Base-by-base conservation (phyloP, 2,797 vertebrate genomes). In the Moxostoma hubbsi region DNA sequence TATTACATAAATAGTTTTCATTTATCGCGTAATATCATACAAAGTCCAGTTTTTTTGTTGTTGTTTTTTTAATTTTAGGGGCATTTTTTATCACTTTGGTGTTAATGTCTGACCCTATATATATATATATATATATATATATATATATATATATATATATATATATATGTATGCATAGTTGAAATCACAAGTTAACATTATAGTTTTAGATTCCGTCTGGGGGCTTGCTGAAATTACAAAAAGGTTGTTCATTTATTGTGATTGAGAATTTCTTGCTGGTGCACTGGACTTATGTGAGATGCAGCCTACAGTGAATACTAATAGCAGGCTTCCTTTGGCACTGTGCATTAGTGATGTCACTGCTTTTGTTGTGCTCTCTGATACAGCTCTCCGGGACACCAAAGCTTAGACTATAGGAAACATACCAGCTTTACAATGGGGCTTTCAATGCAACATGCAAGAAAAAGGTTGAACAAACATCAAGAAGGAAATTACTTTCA, bases 241-340 rank as follows among this genome's bases (percentile, higher is more conserved):
- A 36, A 36, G 36, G 4, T 36, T 36, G 36, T 36, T 36, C 36
- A 36, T 36, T 36, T 36, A 36, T 36, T 36, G 36, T 36, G 6
- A 36, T 4, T 83, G 68, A 82, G 66, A 46, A 2, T 16, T 79
- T 51, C 54, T 18, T 47, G 47, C 24, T 68, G 83, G 7, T 51
- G 69, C 83, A 80, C 81, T 68, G 70, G 70, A 47, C 13, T 64
- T 13, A 64, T 81, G 65, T 59, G 74, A 79, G 45, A 59, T 65
- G 67, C 72, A 81, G 78, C 68, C 62, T 43, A 63, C 53, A 74
- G 76, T 63, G 89, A 90, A 91, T 88, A 91, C 88, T 89, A 90
- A 91, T 90, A 75, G 7, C 15, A 12, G 47, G 0, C 68, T 89
- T 86, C 87, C 86, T 87, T 83, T 87, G 82, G 64, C 81, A 80